These are phyloP conservation scores for Garra rufa DNA, from an alignment of 2,113 vertebrate genomes.

Conservation along the genomic window DNA sequence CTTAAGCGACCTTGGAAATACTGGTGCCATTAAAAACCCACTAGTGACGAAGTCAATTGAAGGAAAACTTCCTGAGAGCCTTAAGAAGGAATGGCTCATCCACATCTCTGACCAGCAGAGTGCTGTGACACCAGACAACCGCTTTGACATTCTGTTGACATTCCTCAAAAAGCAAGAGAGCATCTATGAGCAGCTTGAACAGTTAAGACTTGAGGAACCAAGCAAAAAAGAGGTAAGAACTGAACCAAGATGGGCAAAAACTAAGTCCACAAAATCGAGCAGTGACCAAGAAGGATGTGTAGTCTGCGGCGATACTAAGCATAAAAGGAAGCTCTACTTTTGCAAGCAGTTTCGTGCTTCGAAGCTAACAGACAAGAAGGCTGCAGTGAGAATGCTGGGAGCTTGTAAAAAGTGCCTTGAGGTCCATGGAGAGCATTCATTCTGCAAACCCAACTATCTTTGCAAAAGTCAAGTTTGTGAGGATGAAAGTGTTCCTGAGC, in stretches of 20 bases:
- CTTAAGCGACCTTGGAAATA: conserved; percentile 35
- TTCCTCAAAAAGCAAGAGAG: neutral
- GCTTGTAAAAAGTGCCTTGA: conserved; percentile 36
- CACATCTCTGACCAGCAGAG: conserved; percentile 6
- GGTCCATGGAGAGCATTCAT: neutral
- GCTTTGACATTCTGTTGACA: neutral
- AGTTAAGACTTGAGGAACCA: conserved; percentile 14
- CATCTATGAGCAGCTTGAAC: neutral
- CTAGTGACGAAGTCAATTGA: conserved; percentile 46
- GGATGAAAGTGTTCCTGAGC: neutral
- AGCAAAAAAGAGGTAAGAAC: neutral
- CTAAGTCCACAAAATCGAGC: neutral
- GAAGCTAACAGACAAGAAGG: neutral
- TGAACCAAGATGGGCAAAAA: conserved; percentile 14
- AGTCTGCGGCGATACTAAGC: conserved; percentile 28
- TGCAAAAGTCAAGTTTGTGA: neutral
- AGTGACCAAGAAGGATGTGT: neutral
- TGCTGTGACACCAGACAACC: conserved; percentile 10
- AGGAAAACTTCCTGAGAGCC: conserved; percentile 44
- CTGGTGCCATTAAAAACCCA: conserved; percentile 30
- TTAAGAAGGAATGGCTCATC: conserved; percentile 42
- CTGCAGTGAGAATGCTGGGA: conserved; percentile 8
- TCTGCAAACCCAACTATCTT: conserved; percentile 9
- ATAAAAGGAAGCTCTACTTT: conserved; percentile 10
- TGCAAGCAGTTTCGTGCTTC: conserved; percentile 4